Evolutionary conservation across 2,888 invertebrate genomes (phyloP).

Genomic region (Hymenopus coronatus): DNA sequence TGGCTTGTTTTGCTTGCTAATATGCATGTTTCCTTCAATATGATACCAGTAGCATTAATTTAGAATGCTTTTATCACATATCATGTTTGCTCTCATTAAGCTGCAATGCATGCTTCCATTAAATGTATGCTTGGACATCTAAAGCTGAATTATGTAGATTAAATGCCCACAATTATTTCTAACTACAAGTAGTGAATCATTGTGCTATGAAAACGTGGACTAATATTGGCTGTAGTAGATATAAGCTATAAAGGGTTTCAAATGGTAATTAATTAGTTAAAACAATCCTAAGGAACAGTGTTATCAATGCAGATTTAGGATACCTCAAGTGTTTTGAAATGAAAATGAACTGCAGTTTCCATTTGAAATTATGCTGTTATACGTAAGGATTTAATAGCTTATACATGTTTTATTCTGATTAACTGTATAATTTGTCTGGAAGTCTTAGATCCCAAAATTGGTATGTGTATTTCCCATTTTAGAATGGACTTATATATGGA

Average conservation of each 20-base stretch:
- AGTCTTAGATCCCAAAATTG: no score
- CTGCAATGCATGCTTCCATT: neutral
- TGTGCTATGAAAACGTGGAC: neutral
- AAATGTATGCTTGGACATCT: neutral
- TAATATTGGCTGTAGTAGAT: neutral
- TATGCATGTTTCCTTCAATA: neutral
- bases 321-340: neutral
- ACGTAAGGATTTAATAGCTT: neutral
- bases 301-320: no score
- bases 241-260: neutral
- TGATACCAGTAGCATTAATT: neutral
- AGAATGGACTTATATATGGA: no score
- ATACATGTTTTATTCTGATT: no score
- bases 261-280: no score
- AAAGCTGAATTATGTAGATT: neutral
- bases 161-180: neutral
- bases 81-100: neutral
- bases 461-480: no score
- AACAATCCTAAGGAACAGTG: no score
- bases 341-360: neutral
- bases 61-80: neutral
- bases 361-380: neutral
- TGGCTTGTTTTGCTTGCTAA: neutral
- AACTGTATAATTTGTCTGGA: no score
- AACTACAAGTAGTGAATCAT: neutral